phyloP scores from a whole-genome alignment of 2,888 invertebrate genomes.

The Girardia tigrina region DNA sequence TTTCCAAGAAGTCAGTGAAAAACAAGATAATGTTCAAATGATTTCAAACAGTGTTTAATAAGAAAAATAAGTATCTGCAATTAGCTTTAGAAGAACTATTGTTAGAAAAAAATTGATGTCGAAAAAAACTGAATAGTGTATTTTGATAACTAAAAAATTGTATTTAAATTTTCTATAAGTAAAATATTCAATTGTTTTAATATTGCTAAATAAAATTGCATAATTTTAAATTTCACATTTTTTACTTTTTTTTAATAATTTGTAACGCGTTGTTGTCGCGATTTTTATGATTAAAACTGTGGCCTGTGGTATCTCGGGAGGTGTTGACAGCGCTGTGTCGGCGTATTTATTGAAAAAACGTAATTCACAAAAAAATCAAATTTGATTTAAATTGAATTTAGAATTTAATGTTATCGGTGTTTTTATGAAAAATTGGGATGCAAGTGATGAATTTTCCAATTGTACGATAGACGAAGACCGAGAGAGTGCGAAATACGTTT shows the following conservation, averaged over 20 bases:
- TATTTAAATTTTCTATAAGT: too few relatives aligned
- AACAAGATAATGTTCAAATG: background rate
- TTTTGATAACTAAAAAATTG: too few relatives aligned
- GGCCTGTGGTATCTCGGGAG: slow-evolving; percentile 77
- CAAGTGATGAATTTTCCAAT: slow-evolving; percentile 67
- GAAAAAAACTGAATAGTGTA: too few relatives aligned
- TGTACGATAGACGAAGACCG: slow-evolving; percentile 70
- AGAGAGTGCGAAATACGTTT: slow-evolving; percentile 69
- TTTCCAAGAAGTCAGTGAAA: background rate
- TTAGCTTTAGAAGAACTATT: background rate
- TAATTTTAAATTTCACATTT: too few relatives aligned
- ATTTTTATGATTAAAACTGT: slow-evolving; percentile 51
- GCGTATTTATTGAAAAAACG: slow-evolving; percentile 69
- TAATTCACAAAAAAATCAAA: background rate
- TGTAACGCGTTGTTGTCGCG: too few relatives aligned
- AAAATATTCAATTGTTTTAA: too few relatives aligned
- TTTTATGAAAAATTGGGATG: slow-evolving; percentile 93
- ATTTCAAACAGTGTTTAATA: background rate
- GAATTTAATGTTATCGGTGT: slow-evolving; percentile 71
- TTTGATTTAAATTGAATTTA: slow-evolving; percentile 45
- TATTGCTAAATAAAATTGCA: too few relatives aligned
- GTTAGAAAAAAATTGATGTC: too few relatives aligned
- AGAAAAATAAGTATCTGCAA: background rate
- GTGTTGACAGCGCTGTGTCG: slow-evolving; percentile 84
- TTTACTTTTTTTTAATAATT: too few relatives aligned